Base-by-base conservation (phyloP, 2,888 invertebrate species). In the Galerucella nymphaeae region DNA sequence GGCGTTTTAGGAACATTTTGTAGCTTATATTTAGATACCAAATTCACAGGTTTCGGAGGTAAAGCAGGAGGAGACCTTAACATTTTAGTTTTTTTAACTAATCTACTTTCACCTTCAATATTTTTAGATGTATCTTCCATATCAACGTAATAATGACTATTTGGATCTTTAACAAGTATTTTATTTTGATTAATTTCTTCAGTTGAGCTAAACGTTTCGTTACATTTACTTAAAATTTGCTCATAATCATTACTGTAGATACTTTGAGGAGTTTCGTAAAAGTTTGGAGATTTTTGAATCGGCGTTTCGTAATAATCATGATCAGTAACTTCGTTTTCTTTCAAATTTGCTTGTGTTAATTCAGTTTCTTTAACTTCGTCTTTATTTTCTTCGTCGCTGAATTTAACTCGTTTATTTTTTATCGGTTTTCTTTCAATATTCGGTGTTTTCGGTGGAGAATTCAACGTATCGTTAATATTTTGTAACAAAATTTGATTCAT, bases 401-500 rank as follows among this genome's bases (percentile, higher is more conserved):
- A 87, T 75, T 86, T 87, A 0, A 87, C 87, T 66, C 83, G 80
- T 79, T 87, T 86, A 72, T 81, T 84, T 71, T 82, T 85, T 16
- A 72, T 65, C 2, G 76, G 72, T 77, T 85, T 85, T 41, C 85
- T 76, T 71, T 86, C 86, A 18, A 84, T 77, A 23, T 82, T 84
- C 8, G 87, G 87, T 8, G 86, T 85, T 82, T 87, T 87, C 2
- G 87, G 87, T 11, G 87, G 87, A 0, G 87, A 86, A 76, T 81
- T 83, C 55, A 84, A 78, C 0, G 82, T 71, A 73, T 90, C 90
- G 73, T 89, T 89, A 80, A 89, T 89, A 83, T 95, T 94, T 80
- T 94, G 93, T 42, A 95, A 86, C 53, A 95, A 87, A 80, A 95
- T 95, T 86, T 93, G 95, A 87, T 95, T 95, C 77, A 95, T 94